Conservation (phyloP, 2,113 vertebrate species). For the Lagopus muta region DNA sequence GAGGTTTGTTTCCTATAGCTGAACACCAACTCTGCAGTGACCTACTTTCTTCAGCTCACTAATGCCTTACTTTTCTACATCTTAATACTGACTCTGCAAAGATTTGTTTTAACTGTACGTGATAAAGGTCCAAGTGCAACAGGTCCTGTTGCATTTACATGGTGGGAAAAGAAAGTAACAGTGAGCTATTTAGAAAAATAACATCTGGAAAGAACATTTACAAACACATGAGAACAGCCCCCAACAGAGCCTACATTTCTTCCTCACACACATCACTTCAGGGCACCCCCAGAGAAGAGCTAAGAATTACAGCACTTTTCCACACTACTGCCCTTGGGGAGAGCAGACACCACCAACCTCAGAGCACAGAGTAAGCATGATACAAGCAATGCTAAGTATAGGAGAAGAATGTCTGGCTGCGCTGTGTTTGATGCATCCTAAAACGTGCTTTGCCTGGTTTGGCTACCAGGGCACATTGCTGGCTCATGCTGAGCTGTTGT, state of each 20-base stretch:
- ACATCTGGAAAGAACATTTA: not conserved
- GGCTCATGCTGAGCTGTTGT: no score
- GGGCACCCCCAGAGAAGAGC: not conserved
- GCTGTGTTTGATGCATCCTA: no score
- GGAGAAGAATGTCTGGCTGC: no score
- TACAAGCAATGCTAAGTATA: not conserved
- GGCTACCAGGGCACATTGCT: no score
- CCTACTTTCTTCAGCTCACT: not conserved
- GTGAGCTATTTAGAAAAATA: not conserved
- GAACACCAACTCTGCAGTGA: not conserved
- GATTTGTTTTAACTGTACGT: not conserved
- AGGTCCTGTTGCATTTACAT: not conserved
- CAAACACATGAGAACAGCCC: not conserved
- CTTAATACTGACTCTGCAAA: not conserved
- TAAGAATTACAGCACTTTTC: not conserved
- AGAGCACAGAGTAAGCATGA: not conserved
- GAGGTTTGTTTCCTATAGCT: not conserved
- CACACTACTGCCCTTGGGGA: not conserved
- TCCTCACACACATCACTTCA: not conserved
- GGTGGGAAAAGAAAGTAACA: not conserved
- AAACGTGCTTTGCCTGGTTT: no score
- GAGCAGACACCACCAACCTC: not conserved
- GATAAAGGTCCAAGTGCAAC: not conserved
- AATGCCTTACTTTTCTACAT: not conserved
- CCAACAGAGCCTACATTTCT: rapidly evolving